Percentiles rank a stretch among this genome's conserved stretches.
phyloP scores from a whole-genome alignment of 2,113 vertebrate species.

The Excalfactoria chinensis region DNA sequence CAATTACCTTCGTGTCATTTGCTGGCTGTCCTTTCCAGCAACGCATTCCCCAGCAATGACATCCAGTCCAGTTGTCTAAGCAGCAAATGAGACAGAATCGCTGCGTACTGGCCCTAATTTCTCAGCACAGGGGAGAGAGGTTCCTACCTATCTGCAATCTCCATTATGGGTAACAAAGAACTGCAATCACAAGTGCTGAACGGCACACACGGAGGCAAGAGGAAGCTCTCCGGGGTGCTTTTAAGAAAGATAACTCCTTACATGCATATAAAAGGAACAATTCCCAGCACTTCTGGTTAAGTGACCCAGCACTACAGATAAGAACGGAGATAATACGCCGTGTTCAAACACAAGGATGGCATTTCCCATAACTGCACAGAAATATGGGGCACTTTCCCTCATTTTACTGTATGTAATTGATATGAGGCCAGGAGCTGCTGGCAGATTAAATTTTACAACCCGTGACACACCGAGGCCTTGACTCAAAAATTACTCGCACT shows the following conservation, averaged over 20 bases:
- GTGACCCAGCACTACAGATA: not conserved
- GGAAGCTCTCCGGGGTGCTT: not conserved
- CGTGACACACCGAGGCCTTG: constrained; percentile 27
- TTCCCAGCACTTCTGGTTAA: not conserved
- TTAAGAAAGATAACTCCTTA: not conserved
- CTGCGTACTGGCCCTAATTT: not conserved
- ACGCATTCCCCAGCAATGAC: constrained; percentile 47
- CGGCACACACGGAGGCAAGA: not conserved
- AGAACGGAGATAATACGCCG: not conserved
- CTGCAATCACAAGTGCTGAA: accelerated
- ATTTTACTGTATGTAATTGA: constrained; percentile 45
- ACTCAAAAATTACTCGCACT: constrained; percentile 24
- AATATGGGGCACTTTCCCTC: constrained; percentile 25
- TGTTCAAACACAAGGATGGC: not conserved
- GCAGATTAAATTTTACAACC: constrained; percentile 54
- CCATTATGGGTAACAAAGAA: not conserved
- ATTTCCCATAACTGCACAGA: not conserved
- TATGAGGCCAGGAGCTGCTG: constrained; percentile 48
- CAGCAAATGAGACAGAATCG: not conserved
- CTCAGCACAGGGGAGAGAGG: not conserved
- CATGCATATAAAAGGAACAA: not conserved
- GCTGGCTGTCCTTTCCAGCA: constrained; percentile 48
- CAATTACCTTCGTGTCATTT: constrained; percentile 43
- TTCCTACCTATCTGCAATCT: not conserved
- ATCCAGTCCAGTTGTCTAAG: not conserved